These are phyloP conservation scores for Euglossa dilemma DNA, from an alignment of 1,140 invertebrate species.

Conservation along the genomic window DNA sequence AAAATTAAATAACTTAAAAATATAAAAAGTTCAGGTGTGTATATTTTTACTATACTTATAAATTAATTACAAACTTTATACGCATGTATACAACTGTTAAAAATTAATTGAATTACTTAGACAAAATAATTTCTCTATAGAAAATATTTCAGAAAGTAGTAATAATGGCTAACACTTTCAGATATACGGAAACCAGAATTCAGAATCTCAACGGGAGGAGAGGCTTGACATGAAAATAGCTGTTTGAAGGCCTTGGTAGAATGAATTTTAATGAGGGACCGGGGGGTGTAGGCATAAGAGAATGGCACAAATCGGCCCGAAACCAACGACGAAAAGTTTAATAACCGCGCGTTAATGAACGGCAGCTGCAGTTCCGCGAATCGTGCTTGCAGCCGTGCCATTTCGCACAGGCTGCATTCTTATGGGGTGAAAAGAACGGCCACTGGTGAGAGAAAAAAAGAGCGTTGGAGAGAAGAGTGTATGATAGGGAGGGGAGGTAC, in stretches of 20 bases:
- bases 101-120: too few relatives aligned
- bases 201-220: background rate
- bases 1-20: too few relatives aligned
- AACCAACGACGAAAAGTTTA: slow-evolving; percentile 54
- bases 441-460: slow-evolving; percentile 9
- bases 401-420: slow-evolving; percentile 43
- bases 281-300: slow-evolving; percentile 27
- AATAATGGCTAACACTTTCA: too few relatives aligned
- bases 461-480: background rate
- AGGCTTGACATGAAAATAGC: slow-evolving; percentile 11
- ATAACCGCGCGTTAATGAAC: slow-evolving; percentile 59
- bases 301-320: slow-evolving; percentile 48
- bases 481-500: background rate
- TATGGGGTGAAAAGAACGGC: slow-evolving; percentile 36
- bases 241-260: background rate
- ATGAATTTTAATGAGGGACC: slow-evolving; percentile 45
- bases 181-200: background rate
- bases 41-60: too few relatives aligned
- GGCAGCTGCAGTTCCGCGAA: slow-evolving; percentile 58
- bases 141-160: too few relatives aligned
- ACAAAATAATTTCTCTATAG: too few relatives aligned
- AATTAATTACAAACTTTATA: too few relatives aligned
- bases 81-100: too few relatives aligned
- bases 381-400: slow-evolving; percentile 28
- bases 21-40: too few relatives aligned